A percentile compares a stretch with the other conserved stretches of the same genome.
Evolutionary conservation across 2,797 vertebrate species (phyloP).

Genomic region (Crenichthys baileyi): DNA sequence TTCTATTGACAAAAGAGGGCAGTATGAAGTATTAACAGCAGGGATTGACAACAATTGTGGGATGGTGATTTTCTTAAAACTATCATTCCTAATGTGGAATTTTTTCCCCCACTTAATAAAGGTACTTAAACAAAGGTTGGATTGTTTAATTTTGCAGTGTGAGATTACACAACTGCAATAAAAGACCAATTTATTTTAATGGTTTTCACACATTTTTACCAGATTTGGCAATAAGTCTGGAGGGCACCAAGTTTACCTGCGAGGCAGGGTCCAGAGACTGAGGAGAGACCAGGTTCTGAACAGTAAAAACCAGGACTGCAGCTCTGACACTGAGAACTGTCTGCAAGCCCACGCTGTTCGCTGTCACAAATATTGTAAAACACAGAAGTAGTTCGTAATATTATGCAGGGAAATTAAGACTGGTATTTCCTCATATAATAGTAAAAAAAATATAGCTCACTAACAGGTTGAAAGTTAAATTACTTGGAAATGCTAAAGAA

Average conservation of each 20-base stretch:
- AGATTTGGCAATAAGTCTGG: background rate
- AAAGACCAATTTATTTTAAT: background rate
- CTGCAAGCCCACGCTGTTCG: slow-evolving; percentile 66
- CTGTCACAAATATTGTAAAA: slow-evolving; percentile 59
- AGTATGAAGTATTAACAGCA: no score
- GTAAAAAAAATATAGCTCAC: background rate
- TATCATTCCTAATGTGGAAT: no score
- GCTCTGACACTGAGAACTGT: slow-evolving; percentile 72
- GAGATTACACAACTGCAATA: background rate
- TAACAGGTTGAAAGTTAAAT: background rate
- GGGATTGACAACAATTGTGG: no score
- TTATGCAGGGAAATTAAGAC: background rate
- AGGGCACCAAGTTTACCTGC: slow-evolving; percentile 65
- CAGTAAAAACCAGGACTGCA: slow-evolving; percentile 83
- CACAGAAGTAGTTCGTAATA: background rate
- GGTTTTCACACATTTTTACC: background rate
- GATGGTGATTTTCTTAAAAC: no score
- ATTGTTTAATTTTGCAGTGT: background rate
- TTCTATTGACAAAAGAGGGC: no score
- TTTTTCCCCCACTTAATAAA: background rate
- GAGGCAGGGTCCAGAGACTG: slow-evolving; percentile 78
- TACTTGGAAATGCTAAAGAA: background rate
- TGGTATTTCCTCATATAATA: background rate
- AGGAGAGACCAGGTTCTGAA: slow-evolving; percentile 73
- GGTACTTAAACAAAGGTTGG: background rate